Conservation (phyloP, 2,113 vertebrate species). For the Salvelinus sp. region DNA sequence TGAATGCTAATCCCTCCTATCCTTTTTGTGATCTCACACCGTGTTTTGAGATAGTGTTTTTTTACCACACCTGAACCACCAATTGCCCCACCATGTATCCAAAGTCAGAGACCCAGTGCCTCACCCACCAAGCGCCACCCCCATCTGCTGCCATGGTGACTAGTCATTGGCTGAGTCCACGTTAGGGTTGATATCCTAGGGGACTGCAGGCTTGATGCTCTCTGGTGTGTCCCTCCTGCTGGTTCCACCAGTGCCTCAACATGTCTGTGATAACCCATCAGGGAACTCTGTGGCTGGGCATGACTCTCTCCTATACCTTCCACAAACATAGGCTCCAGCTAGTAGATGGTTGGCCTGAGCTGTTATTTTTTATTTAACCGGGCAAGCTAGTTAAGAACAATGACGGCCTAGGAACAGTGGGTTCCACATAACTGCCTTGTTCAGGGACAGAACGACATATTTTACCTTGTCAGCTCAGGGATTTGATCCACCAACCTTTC, state of each 20-base stretch:
- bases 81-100: neutral
- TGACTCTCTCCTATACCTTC: neutral
- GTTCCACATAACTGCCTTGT: no score
- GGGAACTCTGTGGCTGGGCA: neutral
- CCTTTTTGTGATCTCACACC: neutral
- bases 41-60: neutral
- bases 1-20: no score
- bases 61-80: neutral
- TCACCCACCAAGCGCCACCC: neutral
- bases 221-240: neutral
- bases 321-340: neutral
- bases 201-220: neutral
- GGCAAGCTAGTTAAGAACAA: no score
- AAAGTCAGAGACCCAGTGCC: neutral
- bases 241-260: neutral
- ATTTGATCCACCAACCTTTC: no score
- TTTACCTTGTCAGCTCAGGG: no score
- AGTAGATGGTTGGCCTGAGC: neutral
- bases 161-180: neutral
- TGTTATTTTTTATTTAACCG: neutral
- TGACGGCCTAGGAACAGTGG: no score
- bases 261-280: neutral
- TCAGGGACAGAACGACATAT: no score
- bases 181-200: neutral
- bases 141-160: slow-evolving; percentile 1